Conservation (phyloP, 2,113 vertebrate genomes). For the Castor canadensis region DNA sequence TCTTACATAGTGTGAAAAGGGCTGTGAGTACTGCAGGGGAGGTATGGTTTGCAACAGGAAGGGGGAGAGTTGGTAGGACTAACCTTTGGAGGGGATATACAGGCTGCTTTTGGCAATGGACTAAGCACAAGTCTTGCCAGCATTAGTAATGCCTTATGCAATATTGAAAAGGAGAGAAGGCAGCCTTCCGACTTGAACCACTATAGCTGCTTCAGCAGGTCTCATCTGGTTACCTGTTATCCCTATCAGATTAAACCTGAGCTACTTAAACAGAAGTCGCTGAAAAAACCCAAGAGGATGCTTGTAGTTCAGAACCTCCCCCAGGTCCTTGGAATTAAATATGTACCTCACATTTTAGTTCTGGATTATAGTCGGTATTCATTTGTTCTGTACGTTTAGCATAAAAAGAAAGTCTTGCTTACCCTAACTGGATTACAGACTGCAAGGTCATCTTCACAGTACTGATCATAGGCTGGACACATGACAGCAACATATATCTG, state of each 20-base stretch:
- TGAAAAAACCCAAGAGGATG: not conserved
- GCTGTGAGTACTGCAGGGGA: not conserved
- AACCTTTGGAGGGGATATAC: not conserved
- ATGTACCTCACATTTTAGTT: not conserved
- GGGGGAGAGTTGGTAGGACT: not conserved
- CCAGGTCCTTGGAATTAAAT: not conserved
- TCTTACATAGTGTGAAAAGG: not conserved
- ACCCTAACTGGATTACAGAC: not conserved
- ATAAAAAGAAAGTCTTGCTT: slow-evolving; percentile 49
- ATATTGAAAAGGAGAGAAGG: not conserved
- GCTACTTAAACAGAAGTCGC: slow-evolving; percentile 1
- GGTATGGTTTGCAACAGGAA: slow-evolving; percentile 14
- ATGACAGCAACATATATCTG: not conserved
- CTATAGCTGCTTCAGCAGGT: slow-evolving; percentile 1
- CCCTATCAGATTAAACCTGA: not conserved
- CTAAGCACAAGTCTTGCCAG: slow-evolving; percentile 5
- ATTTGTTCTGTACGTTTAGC: slow-evolving; percentile 12
- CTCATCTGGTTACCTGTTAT: not conserved
- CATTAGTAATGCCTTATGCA: not conserved
- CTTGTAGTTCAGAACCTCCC: not conserved
- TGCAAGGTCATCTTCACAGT: not conserved
- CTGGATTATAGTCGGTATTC: not conserved
- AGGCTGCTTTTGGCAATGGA: slow-evolving; percentile 34
- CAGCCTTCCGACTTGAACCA: not conserved
- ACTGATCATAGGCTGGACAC: not conserved